These are phyloP conservation scores for Galeruca laticollis DNA, from an alignment of 2,888 invertebrate species.

Conservation along the genomic window DNA sequence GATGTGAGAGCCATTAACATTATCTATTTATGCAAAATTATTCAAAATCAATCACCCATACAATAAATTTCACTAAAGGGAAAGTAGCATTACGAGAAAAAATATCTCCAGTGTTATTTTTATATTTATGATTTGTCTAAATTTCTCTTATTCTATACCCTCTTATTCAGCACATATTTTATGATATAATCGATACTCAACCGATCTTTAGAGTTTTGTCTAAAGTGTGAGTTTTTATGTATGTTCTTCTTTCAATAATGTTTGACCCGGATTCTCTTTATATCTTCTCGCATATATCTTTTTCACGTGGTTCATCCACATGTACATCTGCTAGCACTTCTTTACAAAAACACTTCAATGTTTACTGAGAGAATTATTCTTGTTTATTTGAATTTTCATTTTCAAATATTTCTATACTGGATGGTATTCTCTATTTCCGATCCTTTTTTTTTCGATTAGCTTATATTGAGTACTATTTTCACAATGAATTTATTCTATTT, in stretches of 20 bases:
- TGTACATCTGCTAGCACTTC: conserved; percentile 28
- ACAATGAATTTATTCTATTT: too few species aligned
- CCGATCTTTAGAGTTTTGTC: conserved; percentile 35
- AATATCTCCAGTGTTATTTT: not conserved
- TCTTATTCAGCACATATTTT: conserved; percentile 40
- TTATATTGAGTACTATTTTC: too few species aligned
- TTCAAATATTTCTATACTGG: not conserved
- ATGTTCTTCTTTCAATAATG: conserved; percentile 33
- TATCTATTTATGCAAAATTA: too few species aligned
- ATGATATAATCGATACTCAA: conserved; percentile 38
- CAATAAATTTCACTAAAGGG: too few species aligned
- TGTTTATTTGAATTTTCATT: not conserved
- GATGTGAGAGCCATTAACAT: too few species aligned
- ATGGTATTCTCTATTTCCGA: not conserved
- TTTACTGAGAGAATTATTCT: not conserved
- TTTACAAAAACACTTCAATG: conserved; percentile 2
- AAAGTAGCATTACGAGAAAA: not conserved
- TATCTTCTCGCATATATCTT: conserved; percentile 25
- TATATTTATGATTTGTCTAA: conserved; percentile 1
- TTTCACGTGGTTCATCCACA: conserved; percentile 16
- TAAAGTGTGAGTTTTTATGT: conserved; percentile 37
- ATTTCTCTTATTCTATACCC: not conserved
- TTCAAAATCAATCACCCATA: too few species aligned
- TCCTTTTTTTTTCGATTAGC: not conserved
- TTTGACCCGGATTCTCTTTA: conserved; percentile 29